Evolutionary conservation across 2,888 invertebrate species (phyloP).

Genomic region (Digitonthophagus gazella): DNA sequence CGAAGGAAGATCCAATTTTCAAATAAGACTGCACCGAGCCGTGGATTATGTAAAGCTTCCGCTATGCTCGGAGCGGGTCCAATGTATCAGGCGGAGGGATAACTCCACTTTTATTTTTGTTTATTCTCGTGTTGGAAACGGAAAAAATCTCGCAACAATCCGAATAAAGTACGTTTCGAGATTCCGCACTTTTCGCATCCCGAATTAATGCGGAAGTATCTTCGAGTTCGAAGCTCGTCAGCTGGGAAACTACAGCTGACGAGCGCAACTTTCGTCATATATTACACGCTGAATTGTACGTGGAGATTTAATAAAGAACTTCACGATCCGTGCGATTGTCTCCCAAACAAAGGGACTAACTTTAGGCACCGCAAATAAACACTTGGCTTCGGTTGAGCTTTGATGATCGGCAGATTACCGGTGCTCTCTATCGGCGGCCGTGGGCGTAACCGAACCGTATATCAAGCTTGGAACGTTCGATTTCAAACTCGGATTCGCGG

Average conservation of each 20-base stretch:
- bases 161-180: background rate
- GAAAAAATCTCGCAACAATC: background rate
- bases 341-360: background rate
- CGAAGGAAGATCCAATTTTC: background rate
- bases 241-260: background rate
- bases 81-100: background rate
- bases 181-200: background rate
- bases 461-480: constrained; percentile 7
- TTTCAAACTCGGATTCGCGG: constrained; percentile 6
- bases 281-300: background rate
- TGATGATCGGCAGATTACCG: background rate
- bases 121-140: background rate
- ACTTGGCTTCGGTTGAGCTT: background rate
- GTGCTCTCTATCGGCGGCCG: background rate
- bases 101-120: background rate
- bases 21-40: background rate
- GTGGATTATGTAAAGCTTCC: background rate
- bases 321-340: background rate
- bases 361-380: background rate
- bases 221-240: background rate
- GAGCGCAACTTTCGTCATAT: background rate
- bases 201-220: background rate
- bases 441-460: constrained; percentile 15
- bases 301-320: background rate
- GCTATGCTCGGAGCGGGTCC: background rate